phyloP scores from a whole-genome alignment of 2,113 vertebrate species.

The Pontoporia blainvillei region DNA sequence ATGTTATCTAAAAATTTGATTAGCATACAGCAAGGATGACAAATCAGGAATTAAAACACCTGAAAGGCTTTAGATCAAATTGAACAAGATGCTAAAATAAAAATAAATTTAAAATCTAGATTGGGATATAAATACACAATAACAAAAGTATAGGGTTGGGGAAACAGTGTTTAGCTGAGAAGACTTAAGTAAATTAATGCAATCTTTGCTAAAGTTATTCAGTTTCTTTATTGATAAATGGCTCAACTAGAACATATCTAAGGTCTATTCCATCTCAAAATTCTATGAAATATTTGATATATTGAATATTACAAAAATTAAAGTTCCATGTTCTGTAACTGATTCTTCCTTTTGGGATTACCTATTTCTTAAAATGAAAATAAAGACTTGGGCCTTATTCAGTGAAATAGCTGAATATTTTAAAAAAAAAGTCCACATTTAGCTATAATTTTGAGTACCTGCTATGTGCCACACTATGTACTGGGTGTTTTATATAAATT shows the following conservation, averaged over 20 bases:
- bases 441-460: background rate
- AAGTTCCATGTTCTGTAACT: background rate
- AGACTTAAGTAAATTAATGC: background rate
- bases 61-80: background rate
- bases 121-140: background rate
- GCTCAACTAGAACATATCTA: background rate
- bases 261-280: background rate
- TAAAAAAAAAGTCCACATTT: background rate
- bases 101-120: background rate
- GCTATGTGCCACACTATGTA: background rate
- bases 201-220: background rate
- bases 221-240: background rate
- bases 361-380: constrained; percentile 13
- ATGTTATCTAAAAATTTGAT: background rate
- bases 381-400: constrained; percentile 6
- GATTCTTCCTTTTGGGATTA: background rate
- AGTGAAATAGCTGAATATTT: background rate
- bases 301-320: background rate
- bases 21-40: background rate
- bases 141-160: background rate
- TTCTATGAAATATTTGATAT: background rate
- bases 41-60: background rate
- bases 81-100: background rate
- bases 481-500: background rate
- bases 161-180: background rate